Conservation (phyloP, 2,797 vertebrate genomes). For the Harpagifer antarcticus region DNA sequence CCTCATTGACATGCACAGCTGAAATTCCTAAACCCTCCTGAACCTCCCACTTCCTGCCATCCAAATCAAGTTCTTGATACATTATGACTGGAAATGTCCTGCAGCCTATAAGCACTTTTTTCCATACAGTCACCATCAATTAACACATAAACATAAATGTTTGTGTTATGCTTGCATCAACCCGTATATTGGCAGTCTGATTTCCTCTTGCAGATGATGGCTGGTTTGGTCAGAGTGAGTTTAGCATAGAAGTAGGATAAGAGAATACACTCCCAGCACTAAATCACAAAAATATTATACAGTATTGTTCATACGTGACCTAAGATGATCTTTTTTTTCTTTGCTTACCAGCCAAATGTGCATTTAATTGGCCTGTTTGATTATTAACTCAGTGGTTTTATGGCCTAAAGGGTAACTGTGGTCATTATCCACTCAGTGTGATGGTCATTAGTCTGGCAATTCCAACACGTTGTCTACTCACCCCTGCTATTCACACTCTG, state of each 20-base stretch:
- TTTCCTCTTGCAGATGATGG: constrained; percentile 53
- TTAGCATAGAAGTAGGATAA: constrained; percentile 23
- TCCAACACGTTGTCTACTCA: constrained; percentile 61
- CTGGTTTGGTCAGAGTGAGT: constrained; percentile 51
- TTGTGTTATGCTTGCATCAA: constrained; percentile 52
- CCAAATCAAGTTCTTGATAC: constrained; percentile 37
- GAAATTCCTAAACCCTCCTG: constrained; percentile 38
- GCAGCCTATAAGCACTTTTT: constrained; percentile 17
- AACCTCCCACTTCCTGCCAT: constrained; percentile 14
- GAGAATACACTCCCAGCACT: constrained; percentile 41
- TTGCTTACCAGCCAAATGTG: constrained; percentile 25
- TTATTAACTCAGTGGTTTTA: constrained; percentile 57
- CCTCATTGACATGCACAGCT: constrained; percentile 35
- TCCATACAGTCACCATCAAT: constrained; percentile 57
- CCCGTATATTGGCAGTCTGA: constrained; percentile 49
- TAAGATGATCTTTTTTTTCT: constrained; percentile 4
- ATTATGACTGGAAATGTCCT: constrained; percentile 46
- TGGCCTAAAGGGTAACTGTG: constrained; percentile 51
- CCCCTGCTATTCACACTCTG: constrained; percentile 65
- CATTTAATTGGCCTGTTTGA: constrained; percentile 33
- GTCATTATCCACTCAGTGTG: constrained; percentile 72
- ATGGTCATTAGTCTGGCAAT: constrained; percentile 70
- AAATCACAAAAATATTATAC: constrained; percentile 12
- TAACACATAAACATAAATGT: constrained; percentile 52
- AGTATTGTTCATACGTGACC: not conserved